Base-by-base conservation (phyloP, 2,797 vertebrate species). In the Cyprinodon diabolis region DNA sequence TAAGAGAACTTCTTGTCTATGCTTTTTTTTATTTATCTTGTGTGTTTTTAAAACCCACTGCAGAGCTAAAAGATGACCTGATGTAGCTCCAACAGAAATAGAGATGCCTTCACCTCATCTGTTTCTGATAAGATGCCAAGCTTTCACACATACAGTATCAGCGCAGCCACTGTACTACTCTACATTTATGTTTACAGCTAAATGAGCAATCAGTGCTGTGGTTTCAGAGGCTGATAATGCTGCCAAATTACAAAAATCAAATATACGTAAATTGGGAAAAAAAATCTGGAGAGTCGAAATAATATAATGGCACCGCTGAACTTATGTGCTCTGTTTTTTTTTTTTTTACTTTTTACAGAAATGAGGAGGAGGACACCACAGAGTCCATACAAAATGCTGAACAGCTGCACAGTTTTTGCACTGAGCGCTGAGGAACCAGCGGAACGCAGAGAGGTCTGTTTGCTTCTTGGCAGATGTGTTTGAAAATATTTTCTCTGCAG, bases 341-440 rank as follows among this genome's bases (percentile, higher is more conserved):
- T 55, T 11, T 72, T 69, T 0, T 4, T 62, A 25, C 2, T 72
- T 2, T 71, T n/a, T 79, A 35, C 13, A 88, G 89, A 30, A 54
- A 74, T 6, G 69, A 72, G 17, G 66, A 80, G n/a, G 40, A 68
- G 76, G 45, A 69, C 58, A 49, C 78, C 21, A 9, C 74, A 78
- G 79, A 97, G 96, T 48, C 97, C 97, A 0, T 98, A 97, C 87
- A 95, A 91, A 78, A 13, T 96, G 54, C 94, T 95, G 54, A 78
- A 92, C 35, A 80, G 93, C 6, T 37, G 77, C 0, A 92, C 93
- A 75, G 81, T 96, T 86, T 95, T 97, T 68, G 82, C 89, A 47
- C 69, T 94, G 67, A 90, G 88, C 74, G 86, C 92, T 5, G 90
- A 93, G 68, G 95, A 96, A 80, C 93, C 68, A 72, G 77, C 83